Conservation (phyloP, 2,888 invertebrate genomes). For the Achlya flavicornis region DNA sequence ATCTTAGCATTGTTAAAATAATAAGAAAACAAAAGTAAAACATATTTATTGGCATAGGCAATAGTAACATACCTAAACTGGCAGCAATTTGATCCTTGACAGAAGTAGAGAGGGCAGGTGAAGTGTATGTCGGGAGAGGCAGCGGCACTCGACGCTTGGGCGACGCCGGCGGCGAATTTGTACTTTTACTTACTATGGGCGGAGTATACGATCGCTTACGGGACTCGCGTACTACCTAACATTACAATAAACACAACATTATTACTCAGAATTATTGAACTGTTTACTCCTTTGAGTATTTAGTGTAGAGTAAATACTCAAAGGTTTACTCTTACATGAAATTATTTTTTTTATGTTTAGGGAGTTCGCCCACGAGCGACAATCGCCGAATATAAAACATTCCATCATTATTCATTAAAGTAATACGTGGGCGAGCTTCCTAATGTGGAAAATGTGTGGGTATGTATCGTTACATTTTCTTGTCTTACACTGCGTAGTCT, state of each 20-base stretch:
- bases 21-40: neutral
- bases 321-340: too few species aligned
- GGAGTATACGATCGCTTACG: conserved; percentile 76
- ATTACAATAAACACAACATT: conserved; percentile 16
- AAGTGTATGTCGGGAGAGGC: conserved; percentile 61
- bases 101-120: conserved; percentile 72
- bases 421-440: too few species aligned
- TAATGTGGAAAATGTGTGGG: neutral
- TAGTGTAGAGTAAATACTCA: too few species aligned
- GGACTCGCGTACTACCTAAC: conserved; percentile 62
- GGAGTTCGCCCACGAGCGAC: too few species aligned
- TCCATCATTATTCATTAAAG: too few species aligned
- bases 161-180: conserved; percentile 66
- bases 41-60: conserved; percentile 10
- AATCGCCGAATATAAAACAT: too few species aligned
- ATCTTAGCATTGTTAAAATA: neutral
- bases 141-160: conserved; percentile 65
- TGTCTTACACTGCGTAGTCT: neutral
- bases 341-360: neutral
- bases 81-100: conserved; percentile 81
- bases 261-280: too few species aligned
- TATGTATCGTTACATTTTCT: neutral
- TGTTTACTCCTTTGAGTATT: too few species aligned
- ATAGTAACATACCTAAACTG: conserved; percentile 62
- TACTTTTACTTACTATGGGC: conserved; percentile 41